Evolutionary conservation across 2,888 invertebrate genomes (phyloP), one percentile per base, ranked within the genome.

Genomic region (Yponomeuta malinellus): DNA sequence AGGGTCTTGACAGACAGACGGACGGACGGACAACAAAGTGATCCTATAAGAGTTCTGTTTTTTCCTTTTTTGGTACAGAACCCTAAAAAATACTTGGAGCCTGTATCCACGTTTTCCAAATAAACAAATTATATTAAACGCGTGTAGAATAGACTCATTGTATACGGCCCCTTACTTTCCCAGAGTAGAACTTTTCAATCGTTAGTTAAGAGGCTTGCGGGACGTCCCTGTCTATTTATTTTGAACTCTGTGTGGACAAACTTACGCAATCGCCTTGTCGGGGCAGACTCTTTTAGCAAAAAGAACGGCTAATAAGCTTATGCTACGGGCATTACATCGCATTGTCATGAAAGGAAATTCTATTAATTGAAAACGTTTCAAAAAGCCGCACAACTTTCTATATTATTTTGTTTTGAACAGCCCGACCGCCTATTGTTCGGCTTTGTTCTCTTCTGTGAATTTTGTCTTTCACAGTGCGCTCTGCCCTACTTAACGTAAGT

Each of bases 151-250:
- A 15, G 52, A 12, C 15, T 5, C 52, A 15, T 59, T 59, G 52
- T 59, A 59, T 15, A 59, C 52, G 52, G 2, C 1, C 12, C 52
- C 52, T 59, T 59, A 59, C 15, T 59, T 52, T 15, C 52, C 52
- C 52, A 81, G 80, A 74, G 78, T 79, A 78, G 77, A 87, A 88
- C 84, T 89, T 88, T 90, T 83, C 89, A 87, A 88, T 88, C 83
- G 86, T 64, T 76, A 82, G 86, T 83, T 89, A 90, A 90, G 90
- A 86, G 87, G 89, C 88, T 90, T 89, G 86, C 77, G 86, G 84
- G 79, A 81, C 81, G 76, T 78, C 78, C 76, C 78, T 74, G 78
- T 78, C 85, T 87, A 88, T 88, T 88, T 89, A 89, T 88, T 89
- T 87, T 85, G 86, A 81, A 15, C 72, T 74, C 74, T 74, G 76